A percentile compares a stretch with the other conserved stretches of the same genome.
Evolutionary conservation across 1,140 invertebrate genomes (phyloP).

Genomic region (Bicyclus anynana): DNA sequence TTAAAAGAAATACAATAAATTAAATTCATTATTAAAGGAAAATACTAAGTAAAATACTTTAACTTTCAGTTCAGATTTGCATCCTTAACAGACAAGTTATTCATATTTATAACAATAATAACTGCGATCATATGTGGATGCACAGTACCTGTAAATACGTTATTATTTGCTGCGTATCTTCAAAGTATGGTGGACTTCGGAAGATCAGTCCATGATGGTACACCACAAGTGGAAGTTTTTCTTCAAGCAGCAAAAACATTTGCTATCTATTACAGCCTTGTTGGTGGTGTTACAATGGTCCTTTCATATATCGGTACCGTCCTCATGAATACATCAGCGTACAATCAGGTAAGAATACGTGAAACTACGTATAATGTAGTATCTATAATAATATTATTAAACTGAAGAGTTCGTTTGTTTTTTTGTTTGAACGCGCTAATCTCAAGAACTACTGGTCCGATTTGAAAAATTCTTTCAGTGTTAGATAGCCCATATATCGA

Average conservation of each 20-base stretch:
- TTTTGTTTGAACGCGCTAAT: too few species aligned
- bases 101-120: constrained; percentile 78
- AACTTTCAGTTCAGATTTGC: constrained; percentile 79
- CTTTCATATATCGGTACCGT: constrained; percentile 80
- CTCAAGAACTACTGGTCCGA: too few species aligned
- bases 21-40: too few species aligned
- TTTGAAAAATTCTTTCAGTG: too few species aligned
- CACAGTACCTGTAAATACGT: constrained; percentile 80
- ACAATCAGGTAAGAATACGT: constrained; percentile 34
- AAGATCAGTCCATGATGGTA: constrained; percentile 20
- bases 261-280: constrained; percentile 76
- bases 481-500: too few species aligned
- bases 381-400: too few species aligned
- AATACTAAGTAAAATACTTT: constrained; percentile 7
- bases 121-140: constrained; percentile 78
- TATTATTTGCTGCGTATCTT: constrained; percentile 82
- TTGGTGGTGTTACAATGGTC: constrained; percentile 78
- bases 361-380: not conserved
- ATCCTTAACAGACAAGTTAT: constrained; percentile 73
- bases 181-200: constrained; percentile 59
- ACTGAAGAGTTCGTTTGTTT: too few species aligned
- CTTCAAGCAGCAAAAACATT: constrained; percentile 69
- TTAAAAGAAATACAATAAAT: too few species aligned
- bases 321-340: constrained; percentile 81
- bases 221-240: constrained; percentile 37